A percentile compares a stretch with the other conserved stretches of the same genome.
phyloP scores from a whole-genome alignment of 2,888 invertebrate genomes.

The Microplitis manilae region DNA sequence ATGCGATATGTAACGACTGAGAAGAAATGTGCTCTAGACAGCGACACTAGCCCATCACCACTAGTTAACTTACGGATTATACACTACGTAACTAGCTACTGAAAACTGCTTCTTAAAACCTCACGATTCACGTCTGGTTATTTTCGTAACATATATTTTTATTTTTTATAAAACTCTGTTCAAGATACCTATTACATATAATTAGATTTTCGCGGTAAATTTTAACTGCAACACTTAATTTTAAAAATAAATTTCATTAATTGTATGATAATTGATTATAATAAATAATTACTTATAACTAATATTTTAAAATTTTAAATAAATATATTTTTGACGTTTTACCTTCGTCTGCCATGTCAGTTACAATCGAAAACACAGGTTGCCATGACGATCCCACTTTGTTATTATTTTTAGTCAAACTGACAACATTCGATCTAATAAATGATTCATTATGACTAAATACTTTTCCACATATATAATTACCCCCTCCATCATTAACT shows the following conservation, averaged over 20 bases:
- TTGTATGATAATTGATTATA: too few relatives aligned
- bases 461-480: neutral
- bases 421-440: slow-evolving; percentile 31
- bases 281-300: neutral
- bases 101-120: neutral
- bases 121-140: neutral
- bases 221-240: neutral
- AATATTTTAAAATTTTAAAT: slow-evolving; percentile 3
- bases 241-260: too few relatives aligned
- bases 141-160: neutral
- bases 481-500: neutral
- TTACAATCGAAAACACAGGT: slow-evolving; percentile 60
- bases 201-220: slow-evolving; percentile 41
- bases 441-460: slow-evolving; percentile 35
- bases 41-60: neutral
- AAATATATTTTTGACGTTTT: slow-evolving; percentile 55
- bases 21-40: neutral
- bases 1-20: neutral
- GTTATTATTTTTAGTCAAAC: neutral
- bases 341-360: slow-evolving; percentile 68
- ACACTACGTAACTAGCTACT: neutral
- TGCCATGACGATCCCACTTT: slow-evolving; percentile 57
- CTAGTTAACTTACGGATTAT: neutral
- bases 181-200: slow-evolving; percentile 42
- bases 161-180: neutral